Evolutionary conservation across 1,140 invertebrate genomes (phyloP), one percentile per base, ranked within the genome.

Genomic region (Micrasema minimum): DNA sequence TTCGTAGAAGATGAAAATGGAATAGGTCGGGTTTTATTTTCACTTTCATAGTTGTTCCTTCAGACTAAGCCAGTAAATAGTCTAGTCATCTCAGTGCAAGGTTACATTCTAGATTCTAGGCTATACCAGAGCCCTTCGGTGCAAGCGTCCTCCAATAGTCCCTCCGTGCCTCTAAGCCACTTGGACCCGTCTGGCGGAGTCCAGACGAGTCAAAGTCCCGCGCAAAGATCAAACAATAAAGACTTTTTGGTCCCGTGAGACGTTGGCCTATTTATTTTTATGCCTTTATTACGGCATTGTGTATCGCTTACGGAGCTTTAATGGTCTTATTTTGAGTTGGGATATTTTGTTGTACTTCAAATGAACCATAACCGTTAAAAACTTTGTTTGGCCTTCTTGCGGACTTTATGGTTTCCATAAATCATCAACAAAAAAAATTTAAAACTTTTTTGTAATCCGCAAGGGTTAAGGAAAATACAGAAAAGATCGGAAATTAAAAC

Each of bases 401-500:
- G 26, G 50, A 53, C 12, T 53, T 53, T 53, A 53, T 53, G 23
- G 50, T 53, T 53, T 31, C 26, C 50, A 31, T 53, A 53, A 53
- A 53, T 53, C 50, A 53, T 26, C 6, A n/a, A 3, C 23, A 31
- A 53, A n/a, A n/a, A n/a, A n/a, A n/a, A n/a, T 72, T 67, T 59
- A 48, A 50, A 51, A 26, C 55, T 70, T 70, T 73, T 73, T 74
- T 65, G 20, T 46, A 26, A 64, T 64, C 66, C 67, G 66, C 71
- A 73, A 70, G 72, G 72, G 72, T 73, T 73, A 73, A 73, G 51
- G 53, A 66, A 61, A 51, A 61, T 41, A 66, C 41, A 66, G 22
- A 72, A 73, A 66, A 69, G 72, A 73, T 73, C 67, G 72, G 66
- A 73, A 69, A 73, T 73, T 69, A 73, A 69, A 69, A 46, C 41